Conservation (phyloP, 1,140 invertebrate genomes). For the Trypoxylus dichotomus region DNA sequence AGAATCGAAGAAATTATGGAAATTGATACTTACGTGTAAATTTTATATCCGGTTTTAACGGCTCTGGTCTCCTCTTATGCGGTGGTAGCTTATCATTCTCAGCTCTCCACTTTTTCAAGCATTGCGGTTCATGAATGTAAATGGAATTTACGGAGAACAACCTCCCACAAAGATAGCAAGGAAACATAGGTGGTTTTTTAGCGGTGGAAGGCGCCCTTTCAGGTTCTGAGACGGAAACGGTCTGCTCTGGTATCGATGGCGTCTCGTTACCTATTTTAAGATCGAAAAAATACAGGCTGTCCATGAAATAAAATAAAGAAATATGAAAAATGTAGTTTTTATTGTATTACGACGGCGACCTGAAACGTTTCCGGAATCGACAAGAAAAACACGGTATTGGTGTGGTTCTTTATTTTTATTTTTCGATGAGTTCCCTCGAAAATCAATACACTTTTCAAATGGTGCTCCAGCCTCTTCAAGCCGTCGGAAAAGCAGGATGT, state of each 20-base stretch:
- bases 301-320: too few relatives aligned
- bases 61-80: constrained; percentile 60
- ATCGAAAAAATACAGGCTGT: constrained; percentile 5
- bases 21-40: constrained; percentile 53
- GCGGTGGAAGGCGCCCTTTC: not conserved
- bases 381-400: too few relatives aligned
- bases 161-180: constrained; percentile 76
- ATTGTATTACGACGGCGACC: too few relatives aligned
- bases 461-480: too few relatives aligned
- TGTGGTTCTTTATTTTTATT: too few relatives aligned
- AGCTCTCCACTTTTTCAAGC: constrained; percentile 72
- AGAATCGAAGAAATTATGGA: too few relatives aligned
- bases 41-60: constrained; percentile 65
- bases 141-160: constrained; percentile 74
- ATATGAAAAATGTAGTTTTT: too few relatives aligned
- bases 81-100: constrained; percentile 69
- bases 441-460: too few relatives aligned
- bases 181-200: constrained; percentile 49
- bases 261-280: not conserved
- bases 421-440: too few relatives aligned
- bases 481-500: too few relatives aligned
- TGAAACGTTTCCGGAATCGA: too few relatives aligned
- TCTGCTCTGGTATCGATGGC: not conserved
- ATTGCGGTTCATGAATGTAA: constrained; percentile 76
- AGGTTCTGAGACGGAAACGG: not conserved